Base-by-base conservation (phyloP, 2,888 invertebrate genomes). In the Drosophila prostipennis region DNA sequence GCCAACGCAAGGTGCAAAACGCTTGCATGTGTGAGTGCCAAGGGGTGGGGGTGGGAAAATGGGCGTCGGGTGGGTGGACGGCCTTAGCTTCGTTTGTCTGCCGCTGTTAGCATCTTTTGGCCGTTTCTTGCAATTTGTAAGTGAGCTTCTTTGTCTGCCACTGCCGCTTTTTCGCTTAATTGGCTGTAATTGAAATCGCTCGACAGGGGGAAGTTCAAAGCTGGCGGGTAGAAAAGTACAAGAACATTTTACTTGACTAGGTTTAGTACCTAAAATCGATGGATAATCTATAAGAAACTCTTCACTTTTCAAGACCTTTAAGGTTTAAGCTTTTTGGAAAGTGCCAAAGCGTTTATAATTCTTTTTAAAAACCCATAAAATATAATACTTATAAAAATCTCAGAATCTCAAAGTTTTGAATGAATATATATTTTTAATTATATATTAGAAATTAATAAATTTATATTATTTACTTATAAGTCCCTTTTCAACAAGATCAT, bases 161-260 rank as follows among this genome's bases (percentile, higher is more conserved):
- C 52, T 63, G 60, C 59, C 57, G 68, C 68, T 53, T 71, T 71
- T 69, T 73, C 73, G 77, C 81, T 65, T 79, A 83, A 79, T 80
- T 80, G 79, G 81, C 81, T 76, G 55, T 84, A 80, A 80, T 80
- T 80, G 81, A 84, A 80, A 84, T 84, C 67, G 69, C 54, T 52
- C 58, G 55, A 29, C 34, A 32, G 52, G 16, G 16, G 56, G 45
- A 34, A 19, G 53, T 13, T 26, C 10, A 26, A 29, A 5, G 37
- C 10, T n/a, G 13, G n/a, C 2, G 23, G 34, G 32, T 10, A 19
- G 7, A 11, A 11, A 6, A 29, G 2, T 14, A 8, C 10, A 23
- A 45, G 13, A 2, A 5, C 11, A 10, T 2, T 10, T 32, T 14
- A 14, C 3, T 14, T 29, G 6, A 10, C 45, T 14, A 19, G 26